phyloP scores from a whole-genome alignment of 2,113 vertebrate genomes.

The Bos indicus region DNA sequence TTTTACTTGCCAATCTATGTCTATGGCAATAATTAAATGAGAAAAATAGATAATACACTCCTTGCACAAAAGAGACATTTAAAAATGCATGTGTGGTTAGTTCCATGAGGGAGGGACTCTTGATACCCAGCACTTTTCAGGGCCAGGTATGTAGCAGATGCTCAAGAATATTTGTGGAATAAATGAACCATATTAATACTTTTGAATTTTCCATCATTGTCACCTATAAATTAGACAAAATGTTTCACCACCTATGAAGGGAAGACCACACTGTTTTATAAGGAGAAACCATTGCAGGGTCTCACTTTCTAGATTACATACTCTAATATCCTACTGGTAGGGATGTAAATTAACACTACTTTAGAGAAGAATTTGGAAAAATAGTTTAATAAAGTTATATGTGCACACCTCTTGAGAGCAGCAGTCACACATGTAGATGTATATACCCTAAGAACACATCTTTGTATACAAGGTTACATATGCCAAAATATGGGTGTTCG shows the following conservation, averaged over 20 bases:
- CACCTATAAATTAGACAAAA: neutral
- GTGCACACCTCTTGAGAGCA: neutral
- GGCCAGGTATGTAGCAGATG: neutral
- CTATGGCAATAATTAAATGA: neutral
- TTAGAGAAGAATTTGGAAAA: neutral
- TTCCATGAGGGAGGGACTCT: neutral
- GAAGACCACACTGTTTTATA: neutral
- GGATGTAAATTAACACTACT: neutral
- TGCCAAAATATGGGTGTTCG: neutral
- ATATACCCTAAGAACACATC: neutral
- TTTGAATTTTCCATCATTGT: neutral
- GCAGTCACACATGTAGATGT: neutral
- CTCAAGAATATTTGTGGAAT: neutral
- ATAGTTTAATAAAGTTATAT: neutral
- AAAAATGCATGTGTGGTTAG: neutral
- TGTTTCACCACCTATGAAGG: neutral
- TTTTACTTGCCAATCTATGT: neutral
- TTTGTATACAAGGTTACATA: neutral
- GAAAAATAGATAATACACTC: neutral
- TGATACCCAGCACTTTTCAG: neutral
- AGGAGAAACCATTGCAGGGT: neutral
- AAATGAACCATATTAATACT: neutral
- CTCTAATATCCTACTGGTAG: neutral
- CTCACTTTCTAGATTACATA: neutral
- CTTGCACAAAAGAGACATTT: neutral